Conservation (phyloP, 2,797 vertebrate species). For the Eremophila alpestris region DNA sequence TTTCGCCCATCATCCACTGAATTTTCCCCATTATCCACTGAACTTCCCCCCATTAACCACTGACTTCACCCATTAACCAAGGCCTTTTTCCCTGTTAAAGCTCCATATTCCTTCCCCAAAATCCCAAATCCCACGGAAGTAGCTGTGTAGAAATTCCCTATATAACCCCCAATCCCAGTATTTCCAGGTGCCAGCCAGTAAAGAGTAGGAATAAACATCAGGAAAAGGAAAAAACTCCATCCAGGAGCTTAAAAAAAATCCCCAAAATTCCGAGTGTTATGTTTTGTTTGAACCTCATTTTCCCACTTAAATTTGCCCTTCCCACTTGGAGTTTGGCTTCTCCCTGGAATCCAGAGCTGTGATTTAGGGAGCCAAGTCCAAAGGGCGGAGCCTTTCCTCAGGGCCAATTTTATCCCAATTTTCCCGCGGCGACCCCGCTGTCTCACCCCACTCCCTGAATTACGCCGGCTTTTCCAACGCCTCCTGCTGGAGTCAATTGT, state of each 20-base stretch:
- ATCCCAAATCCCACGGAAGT: not conserved
- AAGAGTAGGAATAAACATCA: not conserved
- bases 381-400: not conserved
- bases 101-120: not conserved
- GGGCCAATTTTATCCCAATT: not conserved
- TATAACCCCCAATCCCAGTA: not conserved
- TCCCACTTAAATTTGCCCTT: not conserved
- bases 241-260: no score
- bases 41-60: not conserved
- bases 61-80: no score
- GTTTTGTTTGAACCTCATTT: accelerated
- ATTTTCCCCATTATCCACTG: not conserved
- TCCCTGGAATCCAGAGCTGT: not conserved
- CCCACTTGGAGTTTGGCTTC: not conserved
- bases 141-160: not conserved
- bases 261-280: accelerated
- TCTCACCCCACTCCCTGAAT: conserved; percentile 82
- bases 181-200: not conserved
- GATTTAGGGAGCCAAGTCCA: not conserved
- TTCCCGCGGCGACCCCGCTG: conserved; percentile 48
- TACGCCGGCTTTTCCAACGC: conserved; percentile 84
- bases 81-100: not conserved
- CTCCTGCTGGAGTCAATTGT: conserved; percentile 91
- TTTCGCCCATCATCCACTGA: not conserved
- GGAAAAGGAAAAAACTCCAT: not conserved